A percentile compares a stretch with the other conserved stretches of the same genome.
phyloP scores from a whole-genome alignment of 2,113 vertebrate genomes.

The Tichodroma muraria region DNA sequence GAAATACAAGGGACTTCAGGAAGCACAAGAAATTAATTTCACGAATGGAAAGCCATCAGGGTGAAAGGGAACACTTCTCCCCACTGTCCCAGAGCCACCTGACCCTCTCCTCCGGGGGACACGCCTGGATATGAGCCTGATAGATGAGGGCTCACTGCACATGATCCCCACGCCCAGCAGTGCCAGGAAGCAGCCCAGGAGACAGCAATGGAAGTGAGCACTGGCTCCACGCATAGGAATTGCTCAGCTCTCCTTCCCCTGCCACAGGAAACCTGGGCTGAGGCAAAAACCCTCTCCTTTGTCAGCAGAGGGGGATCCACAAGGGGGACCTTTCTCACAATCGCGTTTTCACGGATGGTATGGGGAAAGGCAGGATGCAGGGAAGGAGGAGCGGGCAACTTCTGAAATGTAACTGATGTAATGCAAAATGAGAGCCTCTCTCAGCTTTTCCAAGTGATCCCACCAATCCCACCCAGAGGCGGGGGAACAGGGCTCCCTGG shows the following conservation, averaged over 20 bases:
- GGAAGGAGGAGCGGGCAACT: background rate
- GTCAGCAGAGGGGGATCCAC: background rate
- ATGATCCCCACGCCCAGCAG: background rate
- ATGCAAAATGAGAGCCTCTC: background rate
- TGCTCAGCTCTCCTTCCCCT: background rate
- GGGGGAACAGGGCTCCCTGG: background rate
- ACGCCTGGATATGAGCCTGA: background rate
- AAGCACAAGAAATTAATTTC: background rate
- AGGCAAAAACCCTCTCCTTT: background rate
- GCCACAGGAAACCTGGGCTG: background rate
- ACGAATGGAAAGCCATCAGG: background rate
- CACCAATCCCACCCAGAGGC: background rate
- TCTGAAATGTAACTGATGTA: fast-evolving
- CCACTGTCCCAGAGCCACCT: background rate
- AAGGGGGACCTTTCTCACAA: background rate
- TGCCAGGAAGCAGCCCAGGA: background rate
- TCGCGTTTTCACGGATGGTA: background rate
- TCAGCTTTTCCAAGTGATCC: background rate
- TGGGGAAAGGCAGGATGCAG: background rate
- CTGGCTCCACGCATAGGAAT: background rate
- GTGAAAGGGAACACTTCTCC: background rate
- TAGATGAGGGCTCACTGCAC: background rate
- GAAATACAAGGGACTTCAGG: background rate
- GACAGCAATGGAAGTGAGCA: background rate
- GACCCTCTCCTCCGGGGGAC: background rate